phyloP scores from a whole-genome alignment of 2,888 invertebrate genomes.

The Pollenia labialis region DNA sequence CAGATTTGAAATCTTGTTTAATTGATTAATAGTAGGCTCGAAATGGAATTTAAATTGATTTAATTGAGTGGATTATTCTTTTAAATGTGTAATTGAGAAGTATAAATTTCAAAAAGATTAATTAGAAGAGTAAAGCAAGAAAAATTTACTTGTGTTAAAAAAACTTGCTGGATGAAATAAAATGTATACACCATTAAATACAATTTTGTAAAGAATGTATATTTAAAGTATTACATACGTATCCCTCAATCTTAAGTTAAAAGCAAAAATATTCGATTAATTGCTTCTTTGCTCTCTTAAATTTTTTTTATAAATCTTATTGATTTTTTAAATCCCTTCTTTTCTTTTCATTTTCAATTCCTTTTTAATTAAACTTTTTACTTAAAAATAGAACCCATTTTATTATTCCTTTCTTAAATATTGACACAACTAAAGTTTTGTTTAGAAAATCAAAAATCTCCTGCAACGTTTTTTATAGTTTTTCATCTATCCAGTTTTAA shows the following conservation, averaged over 20 bases:
- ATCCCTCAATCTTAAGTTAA: background rate
- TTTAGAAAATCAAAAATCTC: conserved; percentile 60
- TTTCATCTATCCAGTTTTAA: conserved; percentile 42
- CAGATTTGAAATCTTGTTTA: conserved; percentile 33
- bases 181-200: background rate
- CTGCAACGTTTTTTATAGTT: conserved; percentile 63
- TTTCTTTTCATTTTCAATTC: background rate
- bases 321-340: conserved; percentile 4
- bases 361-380: conserved; percentile 43
- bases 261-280: background rate
- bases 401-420: conserved; percentile 30
- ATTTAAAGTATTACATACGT: background rate
- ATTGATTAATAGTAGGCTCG: conserved; percentile 39
- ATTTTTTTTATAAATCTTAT: conserved; percentile 1
- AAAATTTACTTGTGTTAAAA: too few species aligned
- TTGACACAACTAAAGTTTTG: conserved; percentile 37
- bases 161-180: too few species aligned
- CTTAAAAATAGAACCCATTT: background rate
- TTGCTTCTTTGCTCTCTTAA: background rate
- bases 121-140: background rate
- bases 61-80: conserved; percentile 29
- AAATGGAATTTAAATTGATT: conserved; percentile 56
- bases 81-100: conserved; percentile 12
- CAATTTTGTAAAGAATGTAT: background rate
- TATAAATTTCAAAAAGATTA: background rate